Conservation (phyloP, 1,140 invertebrate genomes). For the Thereuonema tuberculata region DNA sequence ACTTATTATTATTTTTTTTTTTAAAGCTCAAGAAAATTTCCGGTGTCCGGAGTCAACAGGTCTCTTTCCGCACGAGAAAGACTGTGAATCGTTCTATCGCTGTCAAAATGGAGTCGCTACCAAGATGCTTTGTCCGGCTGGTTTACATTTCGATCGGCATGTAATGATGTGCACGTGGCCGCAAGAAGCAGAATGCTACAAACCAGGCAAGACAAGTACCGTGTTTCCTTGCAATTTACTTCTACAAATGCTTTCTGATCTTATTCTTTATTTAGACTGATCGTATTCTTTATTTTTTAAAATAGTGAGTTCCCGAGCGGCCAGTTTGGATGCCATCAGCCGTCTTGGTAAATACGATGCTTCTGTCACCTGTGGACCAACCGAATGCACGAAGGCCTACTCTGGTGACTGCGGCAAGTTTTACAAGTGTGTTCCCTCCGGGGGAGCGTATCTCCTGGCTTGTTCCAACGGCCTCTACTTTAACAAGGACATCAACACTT, state of each 20-base stretch:
- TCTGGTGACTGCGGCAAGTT: slow-evolving; percentile 10
- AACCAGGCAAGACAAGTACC: neutral
- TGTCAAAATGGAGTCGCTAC: neutral
- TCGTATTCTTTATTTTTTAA: too few relatives aligned
- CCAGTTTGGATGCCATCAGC: too few relatives aligned
- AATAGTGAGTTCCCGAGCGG: too few relatives aligned
- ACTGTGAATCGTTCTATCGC: slow-evolving; percentile 5
- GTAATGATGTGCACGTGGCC: slow-evolving; percentile 6
- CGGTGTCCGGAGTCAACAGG: neutral
- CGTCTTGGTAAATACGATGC: too few relatives aligned
- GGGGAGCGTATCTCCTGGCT: neutral
- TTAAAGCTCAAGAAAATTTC: too few relatives aligned
- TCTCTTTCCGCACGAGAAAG: neutral
- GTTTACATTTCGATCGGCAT: slow-evolving; percentile 4
- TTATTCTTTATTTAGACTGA: too few relatives aligned
- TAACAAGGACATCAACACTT: neutral
- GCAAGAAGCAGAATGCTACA: neutral
- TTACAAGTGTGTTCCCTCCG: slow-evolving; percentile 2
- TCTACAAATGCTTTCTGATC: too few relatives aligned
- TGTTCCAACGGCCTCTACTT: slow-evolving; percentile 11
- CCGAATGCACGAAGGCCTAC: too few relatives aligned
- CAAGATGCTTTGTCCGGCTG: neutral
- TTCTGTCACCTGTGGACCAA: too few relatives aligned
- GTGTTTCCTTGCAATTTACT: too few relatives aligned
- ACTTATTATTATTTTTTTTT: too few relatives aligned